Percentiles rank a stretch among this genome's conserved stretches.
These are phyloP conservation scores for Hippocampus zosterae DNA, from an alignment of 2,113 vertebrate genomes.

Conservation along the genomic window DNA sequence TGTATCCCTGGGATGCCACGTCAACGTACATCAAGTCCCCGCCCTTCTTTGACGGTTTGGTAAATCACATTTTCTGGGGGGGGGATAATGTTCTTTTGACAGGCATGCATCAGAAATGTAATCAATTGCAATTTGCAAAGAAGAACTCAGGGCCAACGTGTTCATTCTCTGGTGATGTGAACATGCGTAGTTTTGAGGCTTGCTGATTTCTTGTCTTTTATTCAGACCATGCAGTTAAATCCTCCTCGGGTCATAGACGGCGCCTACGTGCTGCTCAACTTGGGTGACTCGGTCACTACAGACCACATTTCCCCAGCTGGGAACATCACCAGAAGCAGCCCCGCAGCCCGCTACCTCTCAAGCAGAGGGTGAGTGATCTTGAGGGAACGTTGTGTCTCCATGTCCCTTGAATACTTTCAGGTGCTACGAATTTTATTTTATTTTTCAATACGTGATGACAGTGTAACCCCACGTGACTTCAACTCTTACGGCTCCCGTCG, in stretches of 20 bases:
- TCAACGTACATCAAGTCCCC: constrained; percentile 98
- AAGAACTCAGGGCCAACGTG: no score
- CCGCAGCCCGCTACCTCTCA: constrained; percentile 88
- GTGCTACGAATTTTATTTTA: not conserved
- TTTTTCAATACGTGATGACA: constrained; percentile 37
- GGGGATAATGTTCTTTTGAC: no score
- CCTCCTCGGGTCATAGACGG: constrained; percentile 76
- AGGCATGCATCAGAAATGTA: no score
- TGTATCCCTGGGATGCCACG: constrained; percentile 87
- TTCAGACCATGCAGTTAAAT: constrained; percentile 79
- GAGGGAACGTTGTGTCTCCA: not conserved
- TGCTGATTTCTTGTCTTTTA: constrained; percentile 1
- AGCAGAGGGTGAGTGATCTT: constrained; percentile 77
- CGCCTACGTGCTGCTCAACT: constrained; percentile 86
- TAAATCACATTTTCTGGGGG: constrained; percentile 48
- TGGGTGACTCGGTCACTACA: constrained; percentile 96
- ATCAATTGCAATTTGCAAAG: not conserved
- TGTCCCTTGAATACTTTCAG: not conserved
- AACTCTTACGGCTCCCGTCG: constrained; percentile 95
- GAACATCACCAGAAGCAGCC: constrained; percentile 92
- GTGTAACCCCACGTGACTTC: constrained; percentile 86
- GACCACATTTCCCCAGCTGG: constrained; percentile 98
- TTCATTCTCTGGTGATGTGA: no score
- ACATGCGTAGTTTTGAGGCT: no score
- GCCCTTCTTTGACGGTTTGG: constrained; percentile 92